These are phyloP conservation scores for Pterobdella sp. DNA, from an alignment of 2,888 invertebrate species.

Conservation along the genomic window DNA sequence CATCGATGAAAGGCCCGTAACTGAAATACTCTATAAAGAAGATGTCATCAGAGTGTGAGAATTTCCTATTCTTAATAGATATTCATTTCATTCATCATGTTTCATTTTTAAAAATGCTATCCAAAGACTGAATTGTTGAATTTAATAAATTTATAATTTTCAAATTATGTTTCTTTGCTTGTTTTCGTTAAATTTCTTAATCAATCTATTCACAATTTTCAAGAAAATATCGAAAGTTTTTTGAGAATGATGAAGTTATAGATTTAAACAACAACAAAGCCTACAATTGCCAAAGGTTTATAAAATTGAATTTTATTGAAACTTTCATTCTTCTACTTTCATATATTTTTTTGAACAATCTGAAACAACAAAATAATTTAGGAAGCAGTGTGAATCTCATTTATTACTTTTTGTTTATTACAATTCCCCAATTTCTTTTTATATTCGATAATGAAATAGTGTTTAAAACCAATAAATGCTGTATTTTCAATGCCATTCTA, in stretches of 20 bases:
- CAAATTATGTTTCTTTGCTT: neutral
- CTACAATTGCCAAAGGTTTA: constrained; percentile 22
- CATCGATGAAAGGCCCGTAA: constrained; percentile 38
- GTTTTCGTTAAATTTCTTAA: neutral
- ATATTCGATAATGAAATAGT: too few relatives aligned
- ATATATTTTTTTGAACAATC: too few relatives aligned
- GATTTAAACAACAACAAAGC: constrained; percentile 14
- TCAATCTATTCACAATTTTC: neutral
- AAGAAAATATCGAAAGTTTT: constrained; percentile 19
- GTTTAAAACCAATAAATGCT: too few relatives aligned
- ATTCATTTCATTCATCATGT: neutral
- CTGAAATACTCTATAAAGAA: constrained; percentile 45
- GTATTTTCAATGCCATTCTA: too few relatives aligned
- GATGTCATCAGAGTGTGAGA: constrained; percentile 68
- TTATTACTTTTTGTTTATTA: neutral
- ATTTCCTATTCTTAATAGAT: constrained; percentile 6
- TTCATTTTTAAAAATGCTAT: neutral
- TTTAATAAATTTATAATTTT: neutral
- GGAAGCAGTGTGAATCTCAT: neutral
- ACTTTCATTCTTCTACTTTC: too few relatives aligned
- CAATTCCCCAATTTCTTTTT: too few relatives aligned
- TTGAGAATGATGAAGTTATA: constrained; percentile 19
- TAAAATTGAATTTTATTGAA: neutral
- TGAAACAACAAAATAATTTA: neutral
- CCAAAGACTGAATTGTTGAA: constrained; percentile 5